These are phyloP conservation scores for Spilosoma lubricipeda DNA, from an alignment of 2,888 invertebrate species.

Conservation along the genomic window DNA sequence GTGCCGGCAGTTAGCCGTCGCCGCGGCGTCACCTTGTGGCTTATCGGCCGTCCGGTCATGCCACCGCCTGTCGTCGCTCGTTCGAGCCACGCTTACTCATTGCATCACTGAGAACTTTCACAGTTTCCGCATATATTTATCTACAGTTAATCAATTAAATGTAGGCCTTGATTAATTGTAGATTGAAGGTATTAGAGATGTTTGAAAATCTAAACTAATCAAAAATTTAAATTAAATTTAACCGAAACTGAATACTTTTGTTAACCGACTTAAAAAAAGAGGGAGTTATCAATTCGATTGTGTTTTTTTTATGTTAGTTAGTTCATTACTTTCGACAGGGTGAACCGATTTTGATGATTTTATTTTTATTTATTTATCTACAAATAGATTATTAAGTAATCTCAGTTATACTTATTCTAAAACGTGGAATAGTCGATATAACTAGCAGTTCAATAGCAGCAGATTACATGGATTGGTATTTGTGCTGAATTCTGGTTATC, in stretches of 20 bases:
- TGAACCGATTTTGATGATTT: no score
- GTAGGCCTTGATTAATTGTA: slow-evolving; percentile 38
- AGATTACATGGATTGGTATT: neutral
- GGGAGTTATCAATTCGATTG: no score
- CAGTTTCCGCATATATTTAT: slow-evolving; percentile 35
- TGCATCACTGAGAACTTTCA: slow-evolving; percentile 33
- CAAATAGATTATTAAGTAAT: neutral
- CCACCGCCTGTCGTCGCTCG: slow-evolving; percentile 55
- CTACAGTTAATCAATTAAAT: slow-evolving; percentile 50
- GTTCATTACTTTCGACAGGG: no score
- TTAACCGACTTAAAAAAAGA: no score
- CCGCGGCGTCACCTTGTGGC: slow-evolving; percentile 73
- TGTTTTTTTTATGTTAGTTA: no score
- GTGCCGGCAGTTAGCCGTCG: slow-evolving; percentile 64
- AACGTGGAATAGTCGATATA: neutral
- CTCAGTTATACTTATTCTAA: neutral
- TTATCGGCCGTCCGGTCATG: slow-evolving; percentile 72
- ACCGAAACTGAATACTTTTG: no score
- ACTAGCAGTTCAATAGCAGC: neutral
- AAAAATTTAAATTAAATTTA: neutral
- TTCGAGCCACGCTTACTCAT: slow-evolving; percentile 45
- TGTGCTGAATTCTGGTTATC: neutral
- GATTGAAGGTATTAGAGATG: neutral
- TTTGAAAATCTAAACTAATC: neutral
- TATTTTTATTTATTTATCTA: neutral